phyloP scores from a whole-genome alignment of 2,113 vertebrate genomes.

The Elaphurus davidianus region DNA sequence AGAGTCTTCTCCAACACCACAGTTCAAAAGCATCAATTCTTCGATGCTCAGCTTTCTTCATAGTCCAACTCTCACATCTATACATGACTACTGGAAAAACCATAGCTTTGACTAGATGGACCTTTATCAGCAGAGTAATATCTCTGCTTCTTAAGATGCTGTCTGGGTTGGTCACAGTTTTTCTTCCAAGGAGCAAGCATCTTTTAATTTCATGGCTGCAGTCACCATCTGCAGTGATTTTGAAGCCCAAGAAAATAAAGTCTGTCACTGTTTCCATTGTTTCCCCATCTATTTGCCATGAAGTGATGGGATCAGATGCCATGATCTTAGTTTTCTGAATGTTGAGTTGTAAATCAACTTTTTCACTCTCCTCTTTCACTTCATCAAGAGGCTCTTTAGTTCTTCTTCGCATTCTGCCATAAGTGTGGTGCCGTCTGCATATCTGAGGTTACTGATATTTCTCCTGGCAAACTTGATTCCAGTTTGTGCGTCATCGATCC shows the following conservation, averaged over 20 bases:
- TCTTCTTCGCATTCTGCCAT: background rate
- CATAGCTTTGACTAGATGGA: background rate
- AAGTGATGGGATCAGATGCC: background rate
- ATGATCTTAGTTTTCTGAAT: background rate
- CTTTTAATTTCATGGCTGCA: background rate
- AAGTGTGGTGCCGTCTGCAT: background rate
- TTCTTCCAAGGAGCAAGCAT: background rate
- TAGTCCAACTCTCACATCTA: background rate
- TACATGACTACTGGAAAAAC: background rate
- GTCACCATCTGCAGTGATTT: background rate
- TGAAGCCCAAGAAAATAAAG: background rate
- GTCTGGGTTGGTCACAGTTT: background rate
- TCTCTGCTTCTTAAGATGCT: background rate
- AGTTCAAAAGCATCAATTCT: background rate
- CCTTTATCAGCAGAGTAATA: background rate
- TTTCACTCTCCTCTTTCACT: background rate
- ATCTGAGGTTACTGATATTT: background rate
- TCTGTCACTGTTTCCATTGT: background rate
- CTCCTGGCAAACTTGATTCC: background rate
- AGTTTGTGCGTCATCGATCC: background rate
- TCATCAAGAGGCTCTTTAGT: background rate
- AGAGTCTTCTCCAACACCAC: background rate
- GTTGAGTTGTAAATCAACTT: background rate
- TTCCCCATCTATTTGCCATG: background rate
- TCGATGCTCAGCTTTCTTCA: background rate